Evolutionary conservation across 2,888 invertebrate genomes (phyloP).

Genomic region (Raillietiella orientalis): DNA sequence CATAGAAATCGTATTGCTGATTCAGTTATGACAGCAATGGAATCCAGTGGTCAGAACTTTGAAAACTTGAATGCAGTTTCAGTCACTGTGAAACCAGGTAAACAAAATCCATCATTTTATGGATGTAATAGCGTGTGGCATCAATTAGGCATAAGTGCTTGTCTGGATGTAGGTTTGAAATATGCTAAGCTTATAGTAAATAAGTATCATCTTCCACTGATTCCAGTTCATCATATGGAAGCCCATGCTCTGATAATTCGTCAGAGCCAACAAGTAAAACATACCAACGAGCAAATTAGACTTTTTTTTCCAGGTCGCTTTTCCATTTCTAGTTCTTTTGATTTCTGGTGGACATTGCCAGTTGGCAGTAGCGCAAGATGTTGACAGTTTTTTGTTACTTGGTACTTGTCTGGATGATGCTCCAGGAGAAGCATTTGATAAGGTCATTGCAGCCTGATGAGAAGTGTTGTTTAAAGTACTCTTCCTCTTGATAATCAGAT

Average conservation of each 20-base stretch:
- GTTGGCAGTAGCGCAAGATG: conserved; percentile 29
- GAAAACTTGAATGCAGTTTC: conserved; percentile 54
- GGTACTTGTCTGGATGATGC: conserved; percentile 52
- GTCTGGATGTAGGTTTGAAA: conserved; percentile 40
- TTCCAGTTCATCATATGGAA: conserved; percentile 97
- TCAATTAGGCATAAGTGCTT: conserved; percentile 29
- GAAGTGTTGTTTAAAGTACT: conserved; percentile 3
- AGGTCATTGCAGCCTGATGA: conserved; percentile 21
- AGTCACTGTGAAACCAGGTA: conserved; percentile 54
- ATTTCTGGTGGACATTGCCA: conserved; percentile 83
- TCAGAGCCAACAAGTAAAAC: conserved; percentile 24
- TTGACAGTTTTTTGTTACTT: conserved; percentile 40
- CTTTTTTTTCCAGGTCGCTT: conserved; percentile 21
- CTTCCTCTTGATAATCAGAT: conserved; percentile 14
- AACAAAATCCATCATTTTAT: conserved; percentile 3
- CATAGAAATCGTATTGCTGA: conserved; percentile 42
- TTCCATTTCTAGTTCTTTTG: conserved; percentile 60
- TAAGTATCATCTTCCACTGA: conserved; percentile 23
- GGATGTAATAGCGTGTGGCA: neutral
- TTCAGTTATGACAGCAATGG: conserved; percentile 32
- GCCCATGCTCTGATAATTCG: conserved; percentile 77
- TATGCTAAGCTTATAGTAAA: conserved; percentile 16
- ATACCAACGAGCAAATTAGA: conserved; percentile 15
- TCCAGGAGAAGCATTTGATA: conserved; percentile 78
- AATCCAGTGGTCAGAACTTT: conserved; percentile 21